Conservation (phyloP, 2,888 invertebrate species). For the Lasioglossum leucozonium region DNA sequence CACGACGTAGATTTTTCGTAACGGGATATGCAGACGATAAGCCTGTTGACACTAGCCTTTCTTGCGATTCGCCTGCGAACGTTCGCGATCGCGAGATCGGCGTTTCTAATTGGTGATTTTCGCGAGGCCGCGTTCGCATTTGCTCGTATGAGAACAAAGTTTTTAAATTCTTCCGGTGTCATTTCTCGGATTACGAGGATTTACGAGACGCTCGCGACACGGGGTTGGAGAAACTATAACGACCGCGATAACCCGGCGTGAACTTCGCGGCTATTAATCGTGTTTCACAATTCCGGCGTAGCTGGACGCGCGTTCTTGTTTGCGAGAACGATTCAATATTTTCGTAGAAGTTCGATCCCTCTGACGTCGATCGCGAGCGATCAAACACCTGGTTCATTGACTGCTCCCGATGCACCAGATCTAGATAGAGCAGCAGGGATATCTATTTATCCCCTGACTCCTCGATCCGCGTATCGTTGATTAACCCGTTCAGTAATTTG, state of each 20-base stretch:
- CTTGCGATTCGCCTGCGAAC: background rate
- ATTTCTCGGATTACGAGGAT: background rate
- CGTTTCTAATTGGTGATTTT: background rate
- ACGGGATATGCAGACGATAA: slow-evolving; percentile 19
- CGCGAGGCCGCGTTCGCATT: slow-evolving; percentile 15
- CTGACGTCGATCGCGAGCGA: background rate
- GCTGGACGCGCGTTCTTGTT: slow-evolving; percentile 40
- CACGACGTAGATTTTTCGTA: slow-evolving; percentile 1
- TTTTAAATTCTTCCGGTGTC: slow-evolving; percentile 23
- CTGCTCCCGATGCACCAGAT: background rate
- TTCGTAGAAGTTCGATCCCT: slow-evolving; percentile 35
- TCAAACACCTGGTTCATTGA: slow-evolving; percentile 3
- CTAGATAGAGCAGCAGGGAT: background rate
- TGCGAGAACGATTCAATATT: slow-evolving; percentile 41
- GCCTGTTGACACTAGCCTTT: slow-evolving; percentile 11
- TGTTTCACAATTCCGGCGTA: slow-evolving; percentile 53
- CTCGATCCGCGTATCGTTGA: background rate
- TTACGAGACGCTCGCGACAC: background rate
- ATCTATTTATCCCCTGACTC: background rate
- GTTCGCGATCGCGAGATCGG: slow-evolving; percentile 16
- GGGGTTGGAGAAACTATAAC: slow-evolving; percentile 33
- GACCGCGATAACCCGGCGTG: slow-evolving; percentile 63
- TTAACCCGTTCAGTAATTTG: background rate
- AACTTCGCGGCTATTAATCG: slow-evolving; percentile 60
- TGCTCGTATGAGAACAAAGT: slow-evolving; percentile 19